Conservation (phyloP, 2,113 vertebrate species). For the Vulpes vulpes region DNA sequence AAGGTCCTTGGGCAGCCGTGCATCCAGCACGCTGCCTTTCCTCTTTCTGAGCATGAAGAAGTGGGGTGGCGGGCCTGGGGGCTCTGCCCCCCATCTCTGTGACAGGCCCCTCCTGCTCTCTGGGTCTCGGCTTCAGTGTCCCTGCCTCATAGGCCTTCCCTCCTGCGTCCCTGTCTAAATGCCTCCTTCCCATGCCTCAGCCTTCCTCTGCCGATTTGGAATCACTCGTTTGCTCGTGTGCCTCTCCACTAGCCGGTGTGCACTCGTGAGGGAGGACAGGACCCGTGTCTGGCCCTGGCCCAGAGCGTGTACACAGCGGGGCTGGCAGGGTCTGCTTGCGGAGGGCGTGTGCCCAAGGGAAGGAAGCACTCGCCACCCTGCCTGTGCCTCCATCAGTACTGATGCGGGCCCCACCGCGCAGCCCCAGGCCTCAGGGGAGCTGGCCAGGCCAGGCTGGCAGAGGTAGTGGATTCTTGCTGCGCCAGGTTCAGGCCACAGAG, state of each 20-base stretch:
- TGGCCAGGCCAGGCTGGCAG: no score
- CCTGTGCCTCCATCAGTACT: no score
- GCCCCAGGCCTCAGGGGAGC: background rate
- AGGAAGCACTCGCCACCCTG: background rate
- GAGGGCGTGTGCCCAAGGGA: background rate
- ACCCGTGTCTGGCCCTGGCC: background rate
- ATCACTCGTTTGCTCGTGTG: background rate
- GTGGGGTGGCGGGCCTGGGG: background rate
- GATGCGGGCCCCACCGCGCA: rapidly evolving
- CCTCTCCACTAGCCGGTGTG: rapidly evolving
- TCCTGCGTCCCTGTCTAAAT: background rate
- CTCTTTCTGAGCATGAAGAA: background rate
- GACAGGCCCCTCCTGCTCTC: background rate
- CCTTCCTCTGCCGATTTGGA: background rate
- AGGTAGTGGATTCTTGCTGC: no score
- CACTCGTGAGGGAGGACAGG: no score
- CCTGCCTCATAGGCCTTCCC: background rate
- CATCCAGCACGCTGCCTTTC: rapidly evolving
- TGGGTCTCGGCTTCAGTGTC: background rate
- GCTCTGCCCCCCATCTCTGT: background rate
- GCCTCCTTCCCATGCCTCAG: background rate
- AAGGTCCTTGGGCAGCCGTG: background rate
- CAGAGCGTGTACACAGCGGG: rapidly evolving
- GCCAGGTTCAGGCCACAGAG: no score
- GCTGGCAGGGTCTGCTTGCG: rapidly evolving